Conservation (phyloP, 2,797 vertebrate species). For the Myotis vivesi region DNA sequence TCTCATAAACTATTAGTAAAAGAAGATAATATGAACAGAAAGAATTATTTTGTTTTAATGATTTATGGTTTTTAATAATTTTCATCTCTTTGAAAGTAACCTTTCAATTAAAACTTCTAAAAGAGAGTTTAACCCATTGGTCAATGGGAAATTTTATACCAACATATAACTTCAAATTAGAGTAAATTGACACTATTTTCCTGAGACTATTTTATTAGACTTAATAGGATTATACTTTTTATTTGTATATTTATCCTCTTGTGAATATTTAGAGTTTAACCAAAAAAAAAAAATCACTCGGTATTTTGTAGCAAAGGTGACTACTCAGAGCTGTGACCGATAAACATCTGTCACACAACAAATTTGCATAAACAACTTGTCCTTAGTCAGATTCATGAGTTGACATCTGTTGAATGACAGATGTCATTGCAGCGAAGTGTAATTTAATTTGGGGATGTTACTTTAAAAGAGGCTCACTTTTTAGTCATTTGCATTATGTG, state of each 20-base stretch:
- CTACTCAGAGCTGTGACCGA: background rate
- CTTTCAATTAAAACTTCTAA: conserved; percentile 48
- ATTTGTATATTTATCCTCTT: conserved; percentile 9
- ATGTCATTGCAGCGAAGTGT: conserved; percentile 46
- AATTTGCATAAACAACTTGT: conserved; percentile 43
- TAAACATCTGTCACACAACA: conserved; percentile 71
- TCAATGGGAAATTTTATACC: conserved; percentile 42
- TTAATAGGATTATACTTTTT: conserved; percentile 47
- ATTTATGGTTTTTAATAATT: conserved; percentile 38
- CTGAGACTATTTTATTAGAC: background rate
- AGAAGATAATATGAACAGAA: conserved; percentile 28
- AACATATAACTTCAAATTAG: conserved; percentile 46
- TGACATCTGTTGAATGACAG: conserved; percentile 74
- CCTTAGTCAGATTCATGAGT: conserved; percentile 41
- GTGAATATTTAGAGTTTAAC: conserved; percentile 25
- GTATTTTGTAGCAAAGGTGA: background rate
- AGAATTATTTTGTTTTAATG: conserved; percentile 18
- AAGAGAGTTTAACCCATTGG: background rate
- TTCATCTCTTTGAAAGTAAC: conserved; percentile 38
- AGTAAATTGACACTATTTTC: conserved; percentile 34
- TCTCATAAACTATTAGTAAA: background rate
- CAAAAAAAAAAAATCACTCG: background rate
- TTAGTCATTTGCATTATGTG: conserved; percentile 14
- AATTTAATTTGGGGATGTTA: conserved; percentile 46
- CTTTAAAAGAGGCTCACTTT: conserved; percentile 15